These are phyloP conservation scores for Escarpia spicata DNA, from an alignment of 2,888 invertebrate species.

Conservation along the genomic window DNA sequence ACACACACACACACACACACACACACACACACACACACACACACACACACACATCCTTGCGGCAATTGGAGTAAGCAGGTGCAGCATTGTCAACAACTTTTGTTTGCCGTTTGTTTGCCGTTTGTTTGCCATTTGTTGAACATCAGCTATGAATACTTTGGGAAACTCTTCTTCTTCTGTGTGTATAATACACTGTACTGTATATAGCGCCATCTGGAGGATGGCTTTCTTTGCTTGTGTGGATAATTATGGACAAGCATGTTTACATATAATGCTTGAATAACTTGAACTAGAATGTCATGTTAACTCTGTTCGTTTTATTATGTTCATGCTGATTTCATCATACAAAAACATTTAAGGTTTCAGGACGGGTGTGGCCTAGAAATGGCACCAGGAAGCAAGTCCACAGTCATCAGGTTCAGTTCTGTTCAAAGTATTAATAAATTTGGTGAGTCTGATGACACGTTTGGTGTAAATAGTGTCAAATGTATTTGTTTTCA, in stretches of 20 bases:
- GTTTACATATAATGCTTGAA: too few relatives aligned
- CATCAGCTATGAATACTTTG: not conserved
- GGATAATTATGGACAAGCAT: too few relatives aligned
- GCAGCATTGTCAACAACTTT: too few relatives aligned
- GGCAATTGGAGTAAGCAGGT: too few relatives aligned
- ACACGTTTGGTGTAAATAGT: not conserved
- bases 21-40: too few relatives aligned
- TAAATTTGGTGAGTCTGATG: constrained; percentile 34
- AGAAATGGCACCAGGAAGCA: constrained; percentile 26
- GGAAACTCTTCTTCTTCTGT: not conserved
- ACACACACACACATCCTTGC: too few relatives aligned
- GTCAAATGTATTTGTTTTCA: not conserved
- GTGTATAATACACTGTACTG: too few relatives aligned
- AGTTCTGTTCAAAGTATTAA: constrained; percentile 32
- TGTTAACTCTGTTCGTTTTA: not conserved
- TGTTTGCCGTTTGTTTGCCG: too few relatives aligned
- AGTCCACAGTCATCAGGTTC: constrained; percentile 29
- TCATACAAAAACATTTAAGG: constrained; percentile 20
- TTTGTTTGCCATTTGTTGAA: not conserved
- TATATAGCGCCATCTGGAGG: too few relatives aligned
- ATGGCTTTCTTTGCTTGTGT: too few relatives aligned
- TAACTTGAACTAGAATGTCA: too few relatives aligned
- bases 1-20: too few relatives aligned
- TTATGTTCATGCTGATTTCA: not conserved
- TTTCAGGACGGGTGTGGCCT: constrained; percentile 32